Base-by-base conservation (phyloP, 2,888 invertebrate species). In the Folsomia candida region DNA sequence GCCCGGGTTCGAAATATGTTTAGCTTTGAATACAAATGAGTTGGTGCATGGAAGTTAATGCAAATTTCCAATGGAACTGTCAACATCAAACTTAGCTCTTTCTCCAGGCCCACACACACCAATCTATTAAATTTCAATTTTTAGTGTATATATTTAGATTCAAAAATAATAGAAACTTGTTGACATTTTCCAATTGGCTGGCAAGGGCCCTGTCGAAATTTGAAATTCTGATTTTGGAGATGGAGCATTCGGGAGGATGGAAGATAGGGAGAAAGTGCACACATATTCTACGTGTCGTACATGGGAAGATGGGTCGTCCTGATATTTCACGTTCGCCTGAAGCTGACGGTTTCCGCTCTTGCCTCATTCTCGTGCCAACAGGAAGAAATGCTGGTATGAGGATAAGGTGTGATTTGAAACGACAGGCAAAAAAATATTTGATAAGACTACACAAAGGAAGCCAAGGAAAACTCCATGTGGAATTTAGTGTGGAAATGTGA, bases 1-100 rank as follows among this genome's bases (percentile, higher is more conserved):
- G 63, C 63, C 63, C 63, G 24, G 63, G 18, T 29, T 64, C 51
- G 37, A 24, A 64, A 64, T 22, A 64, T 64, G 51, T 47, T 64
- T 37, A 64, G 37, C 63, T 47, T 37, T 47, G n/a, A 61, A 27
- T 54, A 14, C 18, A 54, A 37, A 37, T 37, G 37, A 9, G 6
- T 37, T 37, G 37, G 14, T n/a, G 37, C 37, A 37, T 9, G 14
- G 37, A 9, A n/a, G n/a, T n/a, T n/a, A n/a, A n/a, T n/a, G n/a
- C n/a, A n/a, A n/a, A n/a, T n/a, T n/a, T n/a, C n/a, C n/a, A n/a
- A n/a, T n/a, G n/a, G n/a, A n/a, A n/a, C n/a, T n/a, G n/a, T n/a
- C n/a, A n/a, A n/a, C n/a, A n/a, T n/a, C n/a, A n/a, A n/a, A n/a
- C n/a, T n/a, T n/a, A n/a, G n/a, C n/a, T n/a, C n/a, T n/a, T n/a